Conservation (phyloP, 2,888 invertebrate species). For the Miltochrista miniata region DNA sequence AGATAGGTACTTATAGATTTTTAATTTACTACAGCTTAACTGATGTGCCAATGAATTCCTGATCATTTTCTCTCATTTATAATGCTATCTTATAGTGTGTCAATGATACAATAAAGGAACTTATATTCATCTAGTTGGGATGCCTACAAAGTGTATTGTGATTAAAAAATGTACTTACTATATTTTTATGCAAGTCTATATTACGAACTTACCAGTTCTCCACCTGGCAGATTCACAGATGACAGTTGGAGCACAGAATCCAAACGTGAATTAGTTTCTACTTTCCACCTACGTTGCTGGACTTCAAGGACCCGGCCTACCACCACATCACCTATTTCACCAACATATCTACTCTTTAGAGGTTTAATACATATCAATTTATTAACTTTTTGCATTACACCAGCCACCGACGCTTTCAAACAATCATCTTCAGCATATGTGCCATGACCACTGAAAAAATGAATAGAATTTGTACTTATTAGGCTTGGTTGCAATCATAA, state of each 20-base stretch:
- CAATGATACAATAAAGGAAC: too few species aligned
- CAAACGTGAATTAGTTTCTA: constrained; percentile 95
- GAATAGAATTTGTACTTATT: neutral
- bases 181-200: neutral
- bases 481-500: neutral
- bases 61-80: too few species aligned
- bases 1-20: too few species aligned
- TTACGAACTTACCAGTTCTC: constrained; percentile 89
- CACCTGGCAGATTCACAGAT: constrained; percentile 98
- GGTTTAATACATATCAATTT: constrained; percentile 96
- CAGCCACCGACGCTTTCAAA: constrained; percentile 96
- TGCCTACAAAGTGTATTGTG: too few species aligned
- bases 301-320: constrained; percentile 97
- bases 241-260: constrained; percentile 95
- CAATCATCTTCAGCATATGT: constrained; percentile 94
- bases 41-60: too few species aligned
- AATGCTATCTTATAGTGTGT: too few species aligned
- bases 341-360: constrained; percentile 94
- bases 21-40: too few species aligned
- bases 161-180: too few species aligned
- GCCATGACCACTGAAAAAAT: constrained; percentile 93
- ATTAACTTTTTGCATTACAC: constrained; percentile 96
- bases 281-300: constrained; percentile 97
- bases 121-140: too few species aligned
- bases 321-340: constrained; percentile 98